phyloP scores from a whole-genome alignment of 2,888 invertebrate species.

The Microctonus brassicae region DNA sequence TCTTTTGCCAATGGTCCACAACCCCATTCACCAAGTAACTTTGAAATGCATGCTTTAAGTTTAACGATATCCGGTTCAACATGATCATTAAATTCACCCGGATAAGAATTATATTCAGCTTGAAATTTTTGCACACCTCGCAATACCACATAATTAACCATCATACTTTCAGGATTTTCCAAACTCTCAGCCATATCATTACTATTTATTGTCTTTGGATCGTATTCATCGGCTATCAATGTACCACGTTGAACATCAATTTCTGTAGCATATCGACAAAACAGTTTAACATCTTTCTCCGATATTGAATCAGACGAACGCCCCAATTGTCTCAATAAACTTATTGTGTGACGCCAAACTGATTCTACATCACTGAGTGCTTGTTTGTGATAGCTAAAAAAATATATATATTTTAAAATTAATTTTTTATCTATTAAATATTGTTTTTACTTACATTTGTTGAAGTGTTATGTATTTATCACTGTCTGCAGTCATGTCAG shows the following conservation, averaged over 20 bases:
- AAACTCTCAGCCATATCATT: conserved; percentile 77
- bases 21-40: conserved; percentile 88
- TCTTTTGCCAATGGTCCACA: conserved; percentile 85
- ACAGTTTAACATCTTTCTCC: conserved; percentile 85
- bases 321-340: conserved; percentile 84
- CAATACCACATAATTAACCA: conserved; percentile 91
- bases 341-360: conserved; percentile 85
- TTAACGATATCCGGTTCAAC: conserved; percentile 92
- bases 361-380: conserved; percentile 85
- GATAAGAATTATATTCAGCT: conserved; percentile 88
- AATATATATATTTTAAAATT: too few relatives aligned
- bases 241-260: conserved; percentile 85
- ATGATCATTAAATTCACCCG: conserved; percentile 87
- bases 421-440: too few relatives aligned
- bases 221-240: conserved; percentile 86
- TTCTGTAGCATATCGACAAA: conserved; percentile 90
- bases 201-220: conserved; percentile 74
- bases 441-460: conserved; percentile 75
- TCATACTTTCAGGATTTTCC: conserved; percentile 88
- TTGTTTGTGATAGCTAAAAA: conserved; percentile 80
- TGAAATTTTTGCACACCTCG: conserved; percentile 93
- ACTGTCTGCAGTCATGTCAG: conserved; percentile 97
- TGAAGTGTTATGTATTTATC: conserved; percentile 90
- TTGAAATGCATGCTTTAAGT: conserved; percentile 80
- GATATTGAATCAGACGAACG: conserved; percentile 80